Evolutionary conservation across 2,888 invertebrate species (phyloP).

Genomic region (Cecidostiba fungosa): DNA sequence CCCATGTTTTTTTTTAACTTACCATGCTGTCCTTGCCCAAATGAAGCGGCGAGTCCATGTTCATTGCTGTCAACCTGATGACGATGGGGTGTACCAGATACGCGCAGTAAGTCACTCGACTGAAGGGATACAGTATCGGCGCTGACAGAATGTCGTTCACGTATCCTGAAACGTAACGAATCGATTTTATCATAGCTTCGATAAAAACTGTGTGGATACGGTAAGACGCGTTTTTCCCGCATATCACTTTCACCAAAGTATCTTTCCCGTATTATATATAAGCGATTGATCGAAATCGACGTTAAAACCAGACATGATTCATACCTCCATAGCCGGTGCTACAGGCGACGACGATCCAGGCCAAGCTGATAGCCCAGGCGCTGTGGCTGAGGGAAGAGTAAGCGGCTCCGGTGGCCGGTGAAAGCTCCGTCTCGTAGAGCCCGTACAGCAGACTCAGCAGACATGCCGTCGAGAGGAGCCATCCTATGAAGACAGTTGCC

Average conservation of each 20-base stretch:
- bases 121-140: constrained; percentile 91
- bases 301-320: background rate
- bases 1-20: constrained; percentile 72
- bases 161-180: constrained; percentile 78
- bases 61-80: constrained; percentile 90
- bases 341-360: constrained; percentile 93
- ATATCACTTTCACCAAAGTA: background rate
- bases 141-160: constrained; percentile 88
- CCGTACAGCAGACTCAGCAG: constrained; percentile 90
- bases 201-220: background rate
- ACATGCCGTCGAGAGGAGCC: constrained; percentile 86
- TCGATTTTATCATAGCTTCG: background rate
- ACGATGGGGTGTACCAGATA: constrained; percentile 92
- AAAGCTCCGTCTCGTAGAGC: constrained; percentile 86
- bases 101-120: constrained; percentile 92
- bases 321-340: constrained; percentile 91
- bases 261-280: too few relatives aligned
- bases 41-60: constrained; percentile 91
- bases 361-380: constrained; percentile 90
- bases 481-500: constrained; percentile 86
- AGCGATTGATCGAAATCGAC: background rate
- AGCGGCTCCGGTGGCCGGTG: constrained; percentile 86
- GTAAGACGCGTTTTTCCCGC: background rate
- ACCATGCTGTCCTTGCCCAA: constrained; percentile 90
- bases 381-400: constrained; percentile 92